Percentiles rank a stretch among this genome's conserved stretches.
Evolutionary conservation across 2,888 invertebrate species (phyloP).

Genomic region (Cosmopolites sordidus): DNA sequence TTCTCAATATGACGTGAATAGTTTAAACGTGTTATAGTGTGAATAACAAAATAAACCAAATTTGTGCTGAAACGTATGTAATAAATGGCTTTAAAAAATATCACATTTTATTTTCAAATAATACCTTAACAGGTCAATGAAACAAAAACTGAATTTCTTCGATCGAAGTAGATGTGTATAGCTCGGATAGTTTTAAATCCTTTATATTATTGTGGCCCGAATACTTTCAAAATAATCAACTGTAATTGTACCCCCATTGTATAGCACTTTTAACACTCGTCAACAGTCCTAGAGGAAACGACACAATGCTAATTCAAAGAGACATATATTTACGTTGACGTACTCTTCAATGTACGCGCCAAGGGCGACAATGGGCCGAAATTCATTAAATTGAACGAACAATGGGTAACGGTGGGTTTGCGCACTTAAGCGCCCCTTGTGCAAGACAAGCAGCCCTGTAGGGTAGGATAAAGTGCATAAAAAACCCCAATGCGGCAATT

Average conservation of each 20-base stretch:
- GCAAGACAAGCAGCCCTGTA: constrained; percentile 12
- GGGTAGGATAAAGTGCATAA: constrained; percentile 41
- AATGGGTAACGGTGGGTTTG: constrained; percentile 9
- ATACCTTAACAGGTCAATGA: no score
- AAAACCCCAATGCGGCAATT: constrained; percentile 46
- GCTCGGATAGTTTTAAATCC: no score
- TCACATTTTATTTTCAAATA: no score
- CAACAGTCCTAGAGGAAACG: constrained; percentile 11
- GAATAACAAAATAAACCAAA: no score
- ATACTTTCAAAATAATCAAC: no score
- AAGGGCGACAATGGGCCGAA: constrained; percentile 20
- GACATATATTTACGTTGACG: constrained; percentile 19
- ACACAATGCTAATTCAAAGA: constrained; percentile 23
- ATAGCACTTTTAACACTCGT: constrained; percentile 6
- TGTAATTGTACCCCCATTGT: background rate
- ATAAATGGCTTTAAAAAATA: no score
- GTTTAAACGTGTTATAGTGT: no score
- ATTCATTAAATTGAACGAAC: constrained; percentile 26
- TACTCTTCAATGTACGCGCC: constrained; percentile 12
- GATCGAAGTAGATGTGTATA: no score
- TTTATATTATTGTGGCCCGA: no score
- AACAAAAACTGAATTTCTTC: no score
- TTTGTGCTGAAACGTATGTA: no score
- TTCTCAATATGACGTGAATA: no score
- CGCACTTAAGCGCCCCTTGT: constrained; percentile 20